Evolutionary conservation across 2,113 vertebrate species (phyloP), one percentile per base, ranked within the genome.

Genomic region (Varanus salvator): DNA sequence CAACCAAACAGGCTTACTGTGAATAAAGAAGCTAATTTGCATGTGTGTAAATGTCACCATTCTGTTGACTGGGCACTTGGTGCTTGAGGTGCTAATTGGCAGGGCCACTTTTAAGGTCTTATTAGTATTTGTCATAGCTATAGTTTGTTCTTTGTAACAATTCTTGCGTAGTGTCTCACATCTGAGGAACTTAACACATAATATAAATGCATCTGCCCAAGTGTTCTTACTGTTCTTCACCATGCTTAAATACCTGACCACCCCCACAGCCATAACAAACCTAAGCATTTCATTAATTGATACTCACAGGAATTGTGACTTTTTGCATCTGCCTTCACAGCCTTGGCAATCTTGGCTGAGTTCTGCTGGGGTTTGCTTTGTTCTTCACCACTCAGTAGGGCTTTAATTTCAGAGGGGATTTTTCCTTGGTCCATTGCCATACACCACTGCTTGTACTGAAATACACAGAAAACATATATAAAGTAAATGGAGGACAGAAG

Each of bases 401-500:
- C 99, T 97, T 98, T 99, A 92, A 99, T 99, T 97, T 99, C 99
- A 0, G 99, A 99, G 21, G 99, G 99, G 95, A 99, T 99, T 96
- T 99, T 99, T 60, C 99, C 99, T 97, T 99, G 98, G 93, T 99
- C 99, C 99, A 99, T 99, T 19, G 99, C 99, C 52, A 98, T 96
- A 89, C 99, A 99, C 99, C 99, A 99, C 97, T 99, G 99, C 94
- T 99, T 99, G 95, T 99, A 99, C 99, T 99, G 96, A 89, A 95
- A 94, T 25, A 94, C 4, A 84, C 90, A 94, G 95, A 27, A 91
- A 76, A 68, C 89, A 85, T 64, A 83, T 90, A 90, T 74, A 84
- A 94, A 91, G 44, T 6, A 60, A 75, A 34, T 68, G 81, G 21
- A 3, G 27, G 19, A 44, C 52, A 81, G 15, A 81, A 94, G 90